Evolutionary conservation across 2,888 invertebrate genomes (phyloP), one percentile per base, ranked within the genome.

Genomic region (Aquatica leii): DNA sequence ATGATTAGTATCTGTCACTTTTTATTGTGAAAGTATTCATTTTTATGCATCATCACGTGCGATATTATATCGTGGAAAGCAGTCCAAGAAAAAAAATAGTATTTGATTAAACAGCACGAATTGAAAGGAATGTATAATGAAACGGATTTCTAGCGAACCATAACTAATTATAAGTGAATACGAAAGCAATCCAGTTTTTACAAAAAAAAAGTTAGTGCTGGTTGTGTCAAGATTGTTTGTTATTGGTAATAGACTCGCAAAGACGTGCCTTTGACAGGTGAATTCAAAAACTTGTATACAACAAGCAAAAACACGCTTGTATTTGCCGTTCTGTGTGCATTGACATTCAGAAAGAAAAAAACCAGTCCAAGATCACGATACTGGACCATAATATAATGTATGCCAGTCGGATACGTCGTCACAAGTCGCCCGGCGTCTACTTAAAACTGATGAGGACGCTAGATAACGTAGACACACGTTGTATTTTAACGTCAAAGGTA

Each of bases 401-500:
- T 77, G 75, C 77, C 73, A 74, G 71, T 71, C 66, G 74, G 72
- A 70, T 70, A 73, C 69, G 71, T 70, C 64, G 70, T 70, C 69
- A 69, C 70, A 69, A 71, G 65, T 72, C 70, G 70, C 69, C 73
- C 72, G 76, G 67, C 67, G 68, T 76, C 76, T 76, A 76, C 76
- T 77, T 77, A 75, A 77, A 77, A 74, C 74, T 65, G 75, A 69
- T 73, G 73, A 67, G 75, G 77, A 77, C 77, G 64, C 65, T 67
- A 67, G 77, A 77, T 77, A 77, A 77, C 68, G 64, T 58, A 65
- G 74, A 74, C 75, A 73, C 77, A 77, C 76, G 76, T 74, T 76
- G 75, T 76, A 78, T 77, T 77, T 77, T 76, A 77, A 76, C 71
- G 75, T 77, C 76, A 74, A 65, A 66, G 65, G 60, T 60, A 68